phyloP scores from a whole-genome alignment of 2,797 vertebrate species.

The Ataeniobius toweri region DNA sequence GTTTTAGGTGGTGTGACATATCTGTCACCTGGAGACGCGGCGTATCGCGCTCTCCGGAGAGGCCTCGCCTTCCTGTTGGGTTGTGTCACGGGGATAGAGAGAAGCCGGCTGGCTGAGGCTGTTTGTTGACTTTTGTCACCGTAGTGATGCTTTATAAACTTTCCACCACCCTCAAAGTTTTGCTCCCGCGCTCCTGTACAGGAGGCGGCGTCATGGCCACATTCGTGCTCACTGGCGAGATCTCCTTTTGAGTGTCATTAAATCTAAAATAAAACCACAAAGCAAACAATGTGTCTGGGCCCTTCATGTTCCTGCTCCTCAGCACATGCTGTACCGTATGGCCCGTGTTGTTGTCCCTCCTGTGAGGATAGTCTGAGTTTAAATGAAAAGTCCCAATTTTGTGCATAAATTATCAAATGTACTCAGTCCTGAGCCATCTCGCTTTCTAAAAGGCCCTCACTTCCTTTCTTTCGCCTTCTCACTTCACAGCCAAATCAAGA shows the following conservation, averaged over 20 bases:
- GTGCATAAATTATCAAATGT: slow-evolving; percentile 73
- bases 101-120: slow-evolving; percentile 60
- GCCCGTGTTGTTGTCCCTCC: slow-evolving; percentile 59
- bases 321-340: slow-evolving; percentile 51
- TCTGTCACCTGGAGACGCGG: slow-evolving; percentile 91
- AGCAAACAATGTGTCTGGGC: slow-evolving; percentile 28
- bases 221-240: slow-evolving; percentile 22
- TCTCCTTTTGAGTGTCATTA: slow-evolving; percentile 61
- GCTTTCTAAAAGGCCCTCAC: slow-evolving; percentile 55
- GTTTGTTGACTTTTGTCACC: slow-evolving; percentile 83
- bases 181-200: slow-evolving; percentile 41
- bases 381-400: slow-evolving; percentile 62
- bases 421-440: slow-evolving; percentile 55
- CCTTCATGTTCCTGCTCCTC: slow-evolving; percentile 42
- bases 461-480: slow-evolving; percentile 60
- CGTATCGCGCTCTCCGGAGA: slow-evolving; percentile 76
- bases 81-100: slow-evolving; percentile 54
- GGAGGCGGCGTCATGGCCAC: slow-evolving; percentile 43
- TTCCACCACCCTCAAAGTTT: slow-evolving; percentile 73
- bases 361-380: slow-evolving; percentile 60
- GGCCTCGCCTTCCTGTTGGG: slow-evolving; percentile 81
- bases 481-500: slow-evolving; percentile 77
- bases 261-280: slow-evolving; percentile 47
- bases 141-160: slow-evolving; percentile 80
- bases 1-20: slow-evolving; percentile 98